Base-by-base conservation (phyloP, 2,888 invertebrate genomes). In the Caenorhabditis panamensis region DNA sequence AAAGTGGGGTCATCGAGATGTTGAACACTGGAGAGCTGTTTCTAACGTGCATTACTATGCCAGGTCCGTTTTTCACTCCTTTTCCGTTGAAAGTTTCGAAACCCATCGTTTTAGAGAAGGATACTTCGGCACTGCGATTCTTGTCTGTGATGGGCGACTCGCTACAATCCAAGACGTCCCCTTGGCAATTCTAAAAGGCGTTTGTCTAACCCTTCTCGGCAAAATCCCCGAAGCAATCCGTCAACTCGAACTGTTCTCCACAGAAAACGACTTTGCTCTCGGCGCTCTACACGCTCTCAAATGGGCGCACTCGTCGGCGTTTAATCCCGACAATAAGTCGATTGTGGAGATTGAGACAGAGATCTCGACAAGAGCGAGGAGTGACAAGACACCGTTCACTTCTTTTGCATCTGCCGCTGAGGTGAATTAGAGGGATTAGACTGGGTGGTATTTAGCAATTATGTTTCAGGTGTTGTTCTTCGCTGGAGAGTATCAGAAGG, bases 221-320 rank as follows among this genome's bases (percentile, higher is more conserved):
- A 87, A 85, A 72, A 59, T 86, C 1, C 72, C 89, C 3, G 89
- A 89, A 41, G 88, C 88, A 0, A 85, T 89, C 18, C 84, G 89
- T 20, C 68, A 80, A 9, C 61, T 89, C 28, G 86, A 86, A 13
- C 58, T 44, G 0, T 69, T 78, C 36, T 69, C 71, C 3, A 9
- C 75, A 16, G 80, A 83, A 41, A 82, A 82, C 16, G 58, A 81
- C 11, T 67, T 59, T 56, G 59, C 75, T 41, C 67, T 85, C 9
- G 85, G 83, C 31, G 82, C 77, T 0, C 64, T 82, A 8, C 51
- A 79, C 31, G 85, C 82, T 4, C 28, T 82, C 22, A 83, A 81
- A 73, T 78, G 73, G 68, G 83, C 85, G 16, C 85, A 85, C 62
- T 59, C 58, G 20, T 68, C 64, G 41, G 83, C 83, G 20, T 71